Base-by-base conservation (phyloP, 1,140 invertebrate genomes). In the Papilio machaon region DNA sequence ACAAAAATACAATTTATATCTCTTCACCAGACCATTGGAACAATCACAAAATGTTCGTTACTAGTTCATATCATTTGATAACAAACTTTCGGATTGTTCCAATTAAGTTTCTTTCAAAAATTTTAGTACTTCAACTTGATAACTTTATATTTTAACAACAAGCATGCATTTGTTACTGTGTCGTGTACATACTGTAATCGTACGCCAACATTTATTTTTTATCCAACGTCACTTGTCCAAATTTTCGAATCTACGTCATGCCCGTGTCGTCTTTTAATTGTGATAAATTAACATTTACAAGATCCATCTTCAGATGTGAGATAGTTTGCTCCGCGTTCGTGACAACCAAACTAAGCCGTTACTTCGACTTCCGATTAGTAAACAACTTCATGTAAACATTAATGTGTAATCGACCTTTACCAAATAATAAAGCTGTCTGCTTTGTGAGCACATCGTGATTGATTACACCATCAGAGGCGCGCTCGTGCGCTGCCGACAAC, bases 391-490 rank as follows among this genome's bases (percentile, higher is more conserved):
- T 64, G 60, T 64, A 70, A 70, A 85, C 81, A 81, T 82, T 84
- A 85, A 86, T 87, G 85, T 88, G 82, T 79, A 76, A 81, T 78
- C 73, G 82, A 76, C 79, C 49, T 64, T 84, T 82, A 82, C 88
- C 87, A 91, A 92, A 91, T 92, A 91, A 89, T 92, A 91, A 93
- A 93, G 83, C 83, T 88, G 90, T 90, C 91, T 85, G 81, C 81
- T 78, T 86, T 89, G 84, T 88, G 84, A 90, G 85, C 90, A 90
- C 88, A 88, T 58, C 82, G 82, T 88, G 87, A 92, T 91, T 83
- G 90, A 92, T 90, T 83, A 82, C 79, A 80, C 81, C 85, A 81
- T 82, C 83, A 75, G 58, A 80, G 49, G 73, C 46, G 70, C 77
- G 43, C 11, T 43, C 46, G n/a, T 19, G 73, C 46, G 19, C 46